These are phyloP conservation scores for Anthophora plumipes DNA, from an alignment of 2,888 invertebrate species.

Conservation along the genomic window DNA sequence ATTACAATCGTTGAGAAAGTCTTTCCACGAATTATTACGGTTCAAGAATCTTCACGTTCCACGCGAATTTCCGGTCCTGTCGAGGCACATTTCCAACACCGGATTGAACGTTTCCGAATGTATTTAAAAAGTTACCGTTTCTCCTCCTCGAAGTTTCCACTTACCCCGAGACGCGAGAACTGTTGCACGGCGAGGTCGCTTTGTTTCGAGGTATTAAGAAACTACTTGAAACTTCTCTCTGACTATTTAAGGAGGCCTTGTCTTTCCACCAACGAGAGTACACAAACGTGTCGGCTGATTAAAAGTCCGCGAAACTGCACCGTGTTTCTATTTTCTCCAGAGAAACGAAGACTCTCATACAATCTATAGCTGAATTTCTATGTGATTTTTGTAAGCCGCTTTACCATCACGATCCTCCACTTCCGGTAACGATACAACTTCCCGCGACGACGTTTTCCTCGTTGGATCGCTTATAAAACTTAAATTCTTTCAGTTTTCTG, in stretches of 20 bases:
- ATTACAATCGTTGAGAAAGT: no score
- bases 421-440: not conserved
- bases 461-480: not conserved
- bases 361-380: not conserved
- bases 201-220: slow-evolving; percentile 37
- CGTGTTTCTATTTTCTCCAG: not conserved
- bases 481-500: not conserved
- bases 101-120: slow-evolving; percentile 12
- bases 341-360: not conserved
- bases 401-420: not conserved
- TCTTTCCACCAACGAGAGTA: slow-evolving; percentile 3
- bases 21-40: no score
- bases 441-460: not conserved
- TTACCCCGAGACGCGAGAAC: not conserved
- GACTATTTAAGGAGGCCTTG: slow-evolving; percentile 24
- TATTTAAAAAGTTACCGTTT: slow-evolving; percentile 32
- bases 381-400: not conserved
- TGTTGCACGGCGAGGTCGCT: slow-evolving; percentile 6
- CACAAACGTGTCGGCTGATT: slow-evolving; percentile 26
- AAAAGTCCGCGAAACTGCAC: not conserved
- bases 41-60: not conserved
- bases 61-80: not conserved
- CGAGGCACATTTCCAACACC: not conserved
- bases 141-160: not conserved
- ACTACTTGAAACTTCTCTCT: slow-evolving; percentile 17